Evolutionary conservation across 2,113 vertebrate species (phyloP).

Genomic region (Catharus bicknelli): DNA sequence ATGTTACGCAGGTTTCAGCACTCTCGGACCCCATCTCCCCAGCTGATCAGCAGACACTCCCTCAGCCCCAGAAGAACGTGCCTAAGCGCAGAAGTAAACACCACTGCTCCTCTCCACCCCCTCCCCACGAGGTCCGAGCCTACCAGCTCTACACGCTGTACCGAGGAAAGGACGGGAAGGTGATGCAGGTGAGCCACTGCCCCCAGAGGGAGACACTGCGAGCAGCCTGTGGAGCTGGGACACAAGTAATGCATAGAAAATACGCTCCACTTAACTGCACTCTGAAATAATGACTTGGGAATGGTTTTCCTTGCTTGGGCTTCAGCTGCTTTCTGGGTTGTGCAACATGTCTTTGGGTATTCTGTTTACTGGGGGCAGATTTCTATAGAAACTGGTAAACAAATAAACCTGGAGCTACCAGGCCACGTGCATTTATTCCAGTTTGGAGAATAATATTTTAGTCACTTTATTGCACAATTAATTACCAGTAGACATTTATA

Average conservation of each 20-base stretch:
- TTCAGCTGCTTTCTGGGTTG: neutral
- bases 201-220: neutral
- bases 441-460: neutral
- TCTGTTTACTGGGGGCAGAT: neutral
- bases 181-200: constrained; percentile 87
- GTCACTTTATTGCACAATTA: neutral
- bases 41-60: constrained; percentile 75
- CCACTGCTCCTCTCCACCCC: constrained; percentile 72
- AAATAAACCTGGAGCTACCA: neutral
- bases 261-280: neutral
- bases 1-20: constrained; percentile 76
- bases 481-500: neutral
- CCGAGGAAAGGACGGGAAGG: constrained; percentile 88
- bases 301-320: neutral
- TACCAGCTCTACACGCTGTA: constrained; percentile 97
- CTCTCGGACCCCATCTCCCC: constrained; percentile 86
- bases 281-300: neutral
- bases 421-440: neutral
- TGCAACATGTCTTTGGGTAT: neutral
- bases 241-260: accelerated
- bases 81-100: constrained; percentile 72
- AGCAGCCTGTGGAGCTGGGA: neutral
- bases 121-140: constrained; percentile 90
- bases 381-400: neutral
- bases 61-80: constrained; percentile 60